A percentile compares a stretch with the other conserved stretches of the same genome.
Evolutionary conservation across 2,888 invertebrate species (phyloP).

Genomic region (Drosophila siamana): DNA sequence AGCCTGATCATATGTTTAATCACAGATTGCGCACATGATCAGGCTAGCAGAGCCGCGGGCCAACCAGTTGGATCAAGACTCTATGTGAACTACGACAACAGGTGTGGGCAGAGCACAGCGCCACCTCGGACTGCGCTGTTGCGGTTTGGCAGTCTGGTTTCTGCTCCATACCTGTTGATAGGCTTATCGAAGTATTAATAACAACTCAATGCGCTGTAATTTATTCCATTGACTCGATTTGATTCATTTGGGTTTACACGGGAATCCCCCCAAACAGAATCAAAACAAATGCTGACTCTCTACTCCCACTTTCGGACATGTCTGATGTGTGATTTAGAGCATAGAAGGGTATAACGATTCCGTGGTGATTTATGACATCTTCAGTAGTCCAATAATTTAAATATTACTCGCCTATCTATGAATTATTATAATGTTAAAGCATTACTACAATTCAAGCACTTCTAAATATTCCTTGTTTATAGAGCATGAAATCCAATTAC

Average conservation of each 20-base stretch:
- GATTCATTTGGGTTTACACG: constrained; percentile 18
- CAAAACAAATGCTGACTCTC: not conserved
- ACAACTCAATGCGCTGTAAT: constrained; percentile 24
- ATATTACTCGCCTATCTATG: too few relatives aligned
- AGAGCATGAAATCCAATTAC: not conserved
- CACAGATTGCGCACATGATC: constrained; percentile 49
- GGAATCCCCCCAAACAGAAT: constrained; percentile 29
- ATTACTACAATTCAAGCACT: too few relatives aligned
- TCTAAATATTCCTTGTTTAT: too few relatives aligned
- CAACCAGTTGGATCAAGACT: constrained; percentile 35
- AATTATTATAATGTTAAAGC: too few relatives aligned
- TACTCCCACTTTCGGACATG: too few relatives aligned
- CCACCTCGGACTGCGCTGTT: constrained; percentile 13
- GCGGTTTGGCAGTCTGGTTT: constrained; percentile 41
- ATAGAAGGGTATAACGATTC: too few relatives aligned
- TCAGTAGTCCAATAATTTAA: too few relatives aligned
- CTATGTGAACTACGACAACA: constrained; percentile 9
- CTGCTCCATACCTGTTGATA: constrained; percentile 24
- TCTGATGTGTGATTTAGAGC: too few relatives aligned
- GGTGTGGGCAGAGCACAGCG: constrained; percentile 28
- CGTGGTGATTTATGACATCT: too few relatives aligned
- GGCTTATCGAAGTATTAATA: not conserved
- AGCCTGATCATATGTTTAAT: constrained; percentile 36
- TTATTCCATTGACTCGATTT: constrained; percentile 14
- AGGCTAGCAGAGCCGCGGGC: constrained; percentile 13